Evolutionary conservation across 2,888 invertebrate genomes (phyloP).

Genomic region (Agelastica alni): DNA sequence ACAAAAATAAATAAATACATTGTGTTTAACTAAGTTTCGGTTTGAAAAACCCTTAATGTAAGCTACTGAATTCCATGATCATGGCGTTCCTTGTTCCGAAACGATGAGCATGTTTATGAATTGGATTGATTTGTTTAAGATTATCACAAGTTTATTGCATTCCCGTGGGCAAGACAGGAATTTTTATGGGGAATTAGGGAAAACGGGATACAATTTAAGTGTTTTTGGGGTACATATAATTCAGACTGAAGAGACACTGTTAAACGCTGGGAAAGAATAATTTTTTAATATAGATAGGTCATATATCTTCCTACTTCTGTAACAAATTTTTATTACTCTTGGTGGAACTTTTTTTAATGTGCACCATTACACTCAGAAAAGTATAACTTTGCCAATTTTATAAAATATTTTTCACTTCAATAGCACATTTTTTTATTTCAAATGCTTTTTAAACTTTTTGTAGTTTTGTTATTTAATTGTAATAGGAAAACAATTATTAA

Average conservation of each 20-base stretch:
- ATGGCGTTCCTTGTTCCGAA: slow-evolving; percentile 38
- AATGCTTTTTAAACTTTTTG: too few species aligned
- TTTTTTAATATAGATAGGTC: slow-evolving; percentile 1
- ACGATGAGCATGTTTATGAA: slow-evolving; percentile 45
- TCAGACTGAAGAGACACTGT: not conserved
- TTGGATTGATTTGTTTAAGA: slow-evolving; percentile 49
- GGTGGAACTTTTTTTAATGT: not conserved
- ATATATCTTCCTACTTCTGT: not conserved
- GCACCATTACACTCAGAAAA: not conserved
- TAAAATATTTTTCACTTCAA: too few species aligned
- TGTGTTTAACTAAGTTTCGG: not conserved
- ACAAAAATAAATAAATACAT: not conserved
- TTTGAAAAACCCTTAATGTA: not conserved
- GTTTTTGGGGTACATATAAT: slow-evolving; percentile 3
- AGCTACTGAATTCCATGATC: slow-evolving; percentile 5
- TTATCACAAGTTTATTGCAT: slow-evolving; percentile 44
- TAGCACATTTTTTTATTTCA: too few species aligned
- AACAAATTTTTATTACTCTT: not conserved
- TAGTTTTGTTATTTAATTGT: too few species aligned
- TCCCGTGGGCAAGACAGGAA: slow-evolving; percentile 40
- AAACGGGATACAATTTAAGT: slow-evolving; percentile 15
- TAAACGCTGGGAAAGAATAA: slow-evolving; percentile 1
- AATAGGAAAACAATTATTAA: too few species aligned
- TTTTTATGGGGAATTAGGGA: slow-evolving; percentile 43
- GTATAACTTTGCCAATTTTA: too few species aligned